These are phyloP conservation scores for Erebia aethiops DNA, from an alignment of 2,888 invertebrate genomes.

Conservation along the genomic window DNA sequence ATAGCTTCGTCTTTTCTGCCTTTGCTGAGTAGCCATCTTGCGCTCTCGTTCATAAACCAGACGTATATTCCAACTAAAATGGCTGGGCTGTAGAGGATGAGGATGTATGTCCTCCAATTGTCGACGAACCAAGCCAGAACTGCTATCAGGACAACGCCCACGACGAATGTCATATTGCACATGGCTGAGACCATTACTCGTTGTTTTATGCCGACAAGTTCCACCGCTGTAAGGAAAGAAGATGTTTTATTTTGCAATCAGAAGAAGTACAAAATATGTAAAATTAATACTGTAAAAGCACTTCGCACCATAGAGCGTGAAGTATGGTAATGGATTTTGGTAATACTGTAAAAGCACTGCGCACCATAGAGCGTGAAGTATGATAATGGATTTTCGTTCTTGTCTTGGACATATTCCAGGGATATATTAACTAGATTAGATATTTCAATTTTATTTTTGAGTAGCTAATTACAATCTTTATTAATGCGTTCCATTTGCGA, in stretches of 20 bases:
- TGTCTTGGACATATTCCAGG: no score
- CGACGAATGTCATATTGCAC: conserved; percentile 88
- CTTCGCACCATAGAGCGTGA: background rate
- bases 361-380: background rate
- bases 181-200: conserved; percentile 89
- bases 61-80: conserved; percentile 86
- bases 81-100: conserved; percentile 88
- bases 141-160: conserved; percentile 88
- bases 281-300: background rate
- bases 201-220: conserved; percentile 89
- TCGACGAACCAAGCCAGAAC: conserved; percentile 87
- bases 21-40: conserved; percentile 90
- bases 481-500: no score
- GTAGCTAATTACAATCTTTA: no score
- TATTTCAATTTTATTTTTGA: no score
- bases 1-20: conserved; percentile 86
- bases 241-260: background rate
- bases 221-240: conserved; percentile 84
- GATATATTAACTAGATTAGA: no score
- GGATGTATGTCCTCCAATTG: conserved; percentile 88
- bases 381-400: no score
- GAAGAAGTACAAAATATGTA: background rate
- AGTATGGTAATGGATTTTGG: background rate
- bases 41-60: conserved; percentile 89
- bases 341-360: background rate